Base-by-base conservation (phyloP, 2,113 vertebrate species). In the Pavo muticus region DNA sequence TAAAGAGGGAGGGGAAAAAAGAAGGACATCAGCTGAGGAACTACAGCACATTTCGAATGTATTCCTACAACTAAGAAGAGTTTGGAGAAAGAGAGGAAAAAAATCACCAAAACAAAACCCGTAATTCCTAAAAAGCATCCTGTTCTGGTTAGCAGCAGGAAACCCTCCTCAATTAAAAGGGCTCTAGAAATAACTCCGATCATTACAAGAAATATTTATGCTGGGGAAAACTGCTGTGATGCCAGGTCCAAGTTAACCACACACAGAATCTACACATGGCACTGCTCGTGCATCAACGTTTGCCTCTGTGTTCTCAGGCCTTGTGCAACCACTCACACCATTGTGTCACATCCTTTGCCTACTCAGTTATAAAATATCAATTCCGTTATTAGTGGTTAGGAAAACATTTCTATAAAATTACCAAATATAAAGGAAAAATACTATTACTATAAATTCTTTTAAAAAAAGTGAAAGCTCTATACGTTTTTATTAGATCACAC, bases 361-460 rank as follows among this genome's bases (percentile, higher is more conserved):
- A 85, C 88, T 93, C 64, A 88, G 92, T 69, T 86, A 90, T 64
- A 88, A 77, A 91, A 86, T 39, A 90, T 2, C 75, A 77, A 56
- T 67, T 9, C 71, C 45, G 11, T 52, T 52, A 71, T 13, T 29
- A 84, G 68, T 6, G 25, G 11, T 48, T 81, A 76, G 69, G 35
- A 59, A 86, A 15, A 57, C 0, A 61, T 47, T 2, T 77, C 72
- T 64, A 92, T 19, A 86, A 77, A 84, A 74, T 27, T 88, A 87
- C 23, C 40, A 67, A 32, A 68, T 45, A 83, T 4, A 40, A 82
- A 79, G 7, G 15, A 54, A 78, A 88, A 82, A 61, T 0, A 20
- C 48, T 68, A 23, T 69, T 72, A n/a, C 8, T 20, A 40, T 0
- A 1, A n/a, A 37, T 5, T 68, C 29, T 69, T 64, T 1, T 29